These are phyloP conservation scores for Carassius carassius DNA, from an alignment of 2,113 vertebrate genomes.

Conservation along the genomic window DNA sequence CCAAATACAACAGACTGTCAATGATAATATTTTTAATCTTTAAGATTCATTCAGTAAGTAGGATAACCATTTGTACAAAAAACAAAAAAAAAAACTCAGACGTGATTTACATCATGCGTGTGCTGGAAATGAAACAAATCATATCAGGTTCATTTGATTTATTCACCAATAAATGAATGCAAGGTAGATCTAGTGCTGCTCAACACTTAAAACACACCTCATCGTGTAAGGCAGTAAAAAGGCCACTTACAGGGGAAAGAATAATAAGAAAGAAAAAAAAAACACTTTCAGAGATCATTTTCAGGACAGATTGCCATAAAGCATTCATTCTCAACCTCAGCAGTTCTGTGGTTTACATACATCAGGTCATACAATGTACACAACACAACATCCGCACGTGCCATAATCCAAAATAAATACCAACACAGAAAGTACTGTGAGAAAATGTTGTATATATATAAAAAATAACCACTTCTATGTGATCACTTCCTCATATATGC, in stretches of 20 bases:
- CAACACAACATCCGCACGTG: not conserved
- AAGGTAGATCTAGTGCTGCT: constrained; percentile 65
- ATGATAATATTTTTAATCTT: not conserved
- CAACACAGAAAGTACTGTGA: not conserved
- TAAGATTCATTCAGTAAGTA: not conserved
- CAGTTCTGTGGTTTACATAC: constrained; percentile 1
- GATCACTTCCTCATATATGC: not conserved
- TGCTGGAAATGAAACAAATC: constrained; percentile 19
- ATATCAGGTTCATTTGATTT: constrained; percentile 61
- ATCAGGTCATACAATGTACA: not conserved
- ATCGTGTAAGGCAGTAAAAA: constrained; percentile 64
- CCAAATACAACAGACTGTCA: not conserved
- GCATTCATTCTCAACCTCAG: constrained; percentile 9
- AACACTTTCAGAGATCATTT: constrained; percentile 37
- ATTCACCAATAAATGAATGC: constrained; percentile 68
- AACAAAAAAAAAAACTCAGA: too few species aligned
- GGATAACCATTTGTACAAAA: not conserved
- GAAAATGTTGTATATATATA: not conserved
- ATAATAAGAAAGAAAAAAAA: constrained; percentile 15
- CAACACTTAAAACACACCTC: constrained; percentile 54
- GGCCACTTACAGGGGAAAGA: constrained; percentile 67
- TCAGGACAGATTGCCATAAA: constrained; percentile 47
- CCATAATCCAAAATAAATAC: not conserved
- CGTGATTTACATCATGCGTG: not conserved
- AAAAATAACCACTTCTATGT: not conserved